Base-by-base conservation (phyloP, 2,797 vertebrate genomes). In the Lemur catta region DNA sequence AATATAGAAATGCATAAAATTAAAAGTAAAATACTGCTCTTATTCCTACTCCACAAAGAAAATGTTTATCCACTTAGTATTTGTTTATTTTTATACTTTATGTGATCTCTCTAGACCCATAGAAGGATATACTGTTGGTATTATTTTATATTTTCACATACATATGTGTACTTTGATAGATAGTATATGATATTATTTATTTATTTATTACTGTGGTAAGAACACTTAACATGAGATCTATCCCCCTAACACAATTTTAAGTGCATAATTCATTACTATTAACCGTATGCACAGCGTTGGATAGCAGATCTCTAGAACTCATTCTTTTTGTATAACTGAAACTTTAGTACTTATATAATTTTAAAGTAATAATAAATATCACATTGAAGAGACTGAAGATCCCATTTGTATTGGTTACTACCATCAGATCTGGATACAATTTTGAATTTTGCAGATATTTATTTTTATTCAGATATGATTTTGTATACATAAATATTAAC, bases 391-490 rank as follows among this genome's bases (percentile, higher is more conserved):
- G 30, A n/a, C 9, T 72, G n/a, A 84, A 67, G 6, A 2, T 52
- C 26, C 12, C 12, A 38, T 91, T 94, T 89, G 57, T 59, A 75
- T 41, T 72, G 43, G 57, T 88, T 75, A 50, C 17, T 88, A 28
- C 46, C 41, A 50, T 65, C 22, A 48, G 35, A 78, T 12, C 35
- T 55, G 22, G 14, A 76, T 92, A 20, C 2, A 6, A 57, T 57
- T 95, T 92, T 90, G 10, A 90, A 92, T 84, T 94, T 57, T 89
- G 69, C 18, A 87, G 4, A 26, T 59, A 43, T 33, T 74, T 57
- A 67, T 86, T 75, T 93, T 92, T 74, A 89, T 89, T 71, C 78
- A 12, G 28, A 50, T 69, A 33, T 78, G 18, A 74, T 59, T 95
- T 93, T 48, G 2, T 74, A 67, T 50, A 48, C 24, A 76, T 91